Evolutionary conservation across 2,888 invertebrate species (phyloP).

Genomic region (Idaea straminata): DNA sequence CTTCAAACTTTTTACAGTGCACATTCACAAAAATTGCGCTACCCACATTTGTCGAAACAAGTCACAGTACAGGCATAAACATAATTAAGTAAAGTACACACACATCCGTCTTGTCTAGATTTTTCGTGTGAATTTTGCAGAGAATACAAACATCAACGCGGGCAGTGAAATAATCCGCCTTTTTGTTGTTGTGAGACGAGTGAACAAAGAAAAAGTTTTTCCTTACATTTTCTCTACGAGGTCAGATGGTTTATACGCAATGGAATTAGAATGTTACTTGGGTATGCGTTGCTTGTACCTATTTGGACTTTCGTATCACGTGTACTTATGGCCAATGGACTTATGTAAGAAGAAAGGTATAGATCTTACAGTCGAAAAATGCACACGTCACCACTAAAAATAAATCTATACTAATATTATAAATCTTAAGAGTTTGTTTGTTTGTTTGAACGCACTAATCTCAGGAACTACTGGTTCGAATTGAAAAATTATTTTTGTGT

Average conservation of each 20-base stretch:
- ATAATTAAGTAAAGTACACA: not conserved
- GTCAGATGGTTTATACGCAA: slow-evolving; percentile 3
- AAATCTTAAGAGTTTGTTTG: too few species aligned
- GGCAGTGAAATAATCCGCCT: slow-evolving; percentile 1
- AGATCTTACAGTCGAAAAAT: not conserved
- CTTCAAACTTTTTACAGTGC: not conserved
- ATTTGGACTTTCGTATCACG: not conserved
- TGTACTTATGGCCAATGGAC: not conserved
- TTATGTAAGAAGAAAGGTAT: not conserved
- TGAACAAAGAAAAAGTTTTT: slow-evolving; percentile 4
- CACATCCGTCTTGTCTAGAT: not conserved
- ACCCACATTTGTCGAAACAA: not conserved
- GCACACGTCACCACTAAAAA: too few species aligned
- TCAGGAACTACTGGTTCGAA: too few species aligned
- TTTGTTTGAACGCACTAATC: too few species aligned
- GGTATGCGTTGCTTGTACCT: not conserved
- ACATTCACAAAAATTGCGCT: not conserved
- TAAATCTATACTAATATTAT: too few species aligned
- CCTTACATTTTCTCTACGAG: slow-evolving; percentile 2
- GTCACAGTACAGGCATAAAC: not conserved
- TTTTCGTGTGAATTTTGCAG: slow-evolving; percentile 4
- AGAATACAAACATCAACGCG: not conserved
- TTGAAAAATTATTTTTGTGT: too few species aligned
- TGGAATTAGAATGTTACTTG: slow-evolving; percentile 1
- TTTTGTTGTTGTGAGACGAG: slow-evolving; percentile 5